phyloP scores from a whole-genome alignment of 92 coral and sea anemone genomes.

The Meandrina meandrites region DNA sequence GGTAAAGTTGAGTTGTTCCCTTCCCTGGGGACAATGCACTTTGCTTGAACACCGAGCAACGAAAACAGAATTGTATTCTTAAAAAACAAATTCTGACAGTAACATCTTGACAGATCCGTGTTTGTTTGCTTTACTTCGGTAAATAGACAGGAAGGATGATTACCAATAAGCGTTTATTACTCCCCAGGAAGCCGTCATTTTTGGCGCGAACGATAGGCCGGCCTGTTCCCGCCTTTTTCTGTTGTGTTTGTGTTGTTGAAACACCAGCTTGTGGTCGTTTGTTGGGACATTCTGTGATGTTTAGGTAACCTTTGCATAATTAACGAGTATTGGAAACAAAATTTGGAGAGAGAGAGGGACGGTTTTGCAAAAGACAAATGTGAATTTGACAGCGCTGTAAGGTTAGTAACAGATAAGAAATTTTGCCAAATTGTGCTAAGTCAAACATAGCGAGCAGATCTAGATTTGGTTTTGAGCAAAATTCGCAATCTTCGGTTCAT shows the following conservation, averaged over 20 bases:
- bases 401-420: not conserved
- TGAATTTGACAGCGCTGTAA: conserved; percentile 1
- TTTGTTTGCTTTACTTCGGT: not conserved
- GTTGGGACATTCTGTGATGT: conserved; percentile 67
- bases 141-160: not conserved
- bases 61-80: not conserved
- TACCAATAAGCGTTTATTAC: not conserved
- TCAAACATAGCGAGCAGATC: not conserved
- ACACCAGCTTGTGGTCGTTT: conserved; percentile 57
- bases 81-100: not conserved
- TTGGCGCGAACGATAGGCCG: conserved; percentile 30
- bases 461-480: not conserved
- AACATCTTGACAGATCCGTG: not conserved
- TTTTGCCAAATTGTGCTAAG: not conserved
- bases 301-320: conserved; percentile 74
- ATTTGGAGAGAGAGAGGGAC: conserved; percentile 14
- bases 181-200: conserved; percentile 4
- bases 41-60: not conserved
- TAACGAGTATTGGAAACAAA: conserved; percentile 25
- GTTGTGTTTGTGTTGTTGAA: conserved; percentile 11
- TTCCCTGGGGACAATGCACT: not conserved
- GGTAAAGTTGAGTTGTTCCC: not conserved
- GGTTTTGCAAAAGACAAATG: conserved; percentile 8
- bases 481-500: not conserved
- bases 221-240: conserved; percentile 20